Evolutionary conservation across 2,113 vertebrate genomes (phyloP), one percentile per base, ranked within the genome.

Genomic region (Eolophus roseicapilla): DNA sequence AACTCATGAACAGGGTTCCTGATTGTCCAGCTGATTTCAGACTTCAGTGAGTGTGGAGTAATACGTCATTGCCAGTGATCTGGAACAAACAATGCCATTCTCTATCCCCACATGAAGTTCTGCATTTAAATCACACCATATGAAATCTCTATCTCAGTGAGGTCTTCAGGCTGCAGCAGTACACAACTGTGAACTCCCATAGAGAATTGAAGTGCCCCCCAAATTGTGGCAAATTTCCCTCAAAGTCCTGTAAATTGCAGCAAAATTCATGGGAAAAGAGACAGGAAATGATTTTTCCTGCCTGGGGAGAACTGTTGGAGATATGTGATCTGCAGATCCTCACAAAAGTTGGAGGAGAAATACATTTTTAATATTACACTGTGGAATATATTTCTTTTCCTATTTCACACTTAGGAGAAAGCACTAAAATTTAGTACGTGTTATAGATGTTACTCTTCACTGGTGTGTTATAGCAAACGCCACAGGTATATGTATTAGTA

Each of bases 201-300:
- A 11, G 87, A 95, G 95, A 75, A 94, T 71, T 4, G 6, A 92
- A 95, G 73, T n/a, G 20, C 97, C 95, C 96, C 95, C 93, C 92
- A 96, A 95, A 97, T 65, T 94, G 94, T 98, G 97, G 96, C 94
- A 97, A 65, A 96, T 96, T 97, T 98, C 97, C 97, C 97, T 93
- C 95, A 93, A 97, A 95, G 86, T 97, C 74, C 82, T 96, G 89
- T 59, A 97, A 97, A 97, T 95, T 98, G 91, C 97, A 96, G 87
- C 89, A 82, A 95, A 97, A 97, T 97, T 97, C 92, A 75, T 98
- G 97, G 97, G 97, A 97, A 97, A 97, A 97, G 82, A 87, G 97
- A 65, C 93, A 97, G 97, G 97, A 98, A 98, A 97, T 95, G 76
- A 96, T 97, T 95, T 96, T 97, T 96, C 91, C 94, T 97, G 97